These are phyloP conservation scores for Allacma fusca DNA, from an alignment of 2,888 invertebrate genomes.

Conservation along the genomic window DNA sequence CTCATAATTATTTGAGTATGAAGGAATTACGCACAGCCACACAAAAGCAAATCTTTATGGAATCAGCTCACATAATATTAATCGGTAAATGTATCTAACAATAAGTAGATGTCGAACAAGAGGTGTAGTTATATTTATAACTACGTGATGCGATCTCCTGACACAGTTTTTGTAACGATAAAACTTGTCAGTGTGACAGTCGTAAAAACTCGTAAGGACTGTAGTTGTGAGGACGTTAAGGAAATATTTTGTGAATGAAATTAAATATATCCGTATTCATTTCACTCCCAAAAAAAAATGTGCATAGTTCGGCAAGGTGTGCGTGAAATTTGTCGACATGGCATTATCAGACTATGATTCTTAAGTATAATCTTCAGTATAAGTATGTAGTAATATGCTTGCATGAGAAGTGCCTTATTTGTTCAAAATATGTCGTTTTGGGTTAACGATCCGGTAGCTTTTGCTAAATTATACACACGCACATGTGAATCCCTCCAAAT, in stretches of 20 bases:
- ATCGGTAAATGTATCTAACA: no score
- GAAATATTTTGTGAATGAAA: slow-evolving; percentile 34
- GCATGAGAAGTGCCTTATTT: neutral
- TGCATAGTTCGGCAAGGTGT: neutral
- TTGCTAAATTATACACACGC: neutral
- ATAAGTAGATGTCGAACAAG: neutral
- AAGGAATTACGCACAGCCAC: no score
- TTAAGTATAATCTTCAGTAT: neutral
- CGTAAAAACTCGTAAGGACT: slow-evolving; percentile 16
- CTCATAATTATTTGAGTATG: no score
- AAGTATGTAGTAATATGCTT: neutral
- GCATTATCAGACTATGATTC: neutral
- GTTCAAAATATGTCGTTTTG: neutral
- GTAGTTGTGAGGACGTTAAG: slow-evolving; percentile 22
- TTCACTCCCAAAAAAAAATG: neutral
- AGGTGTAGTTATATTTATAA: neutral
- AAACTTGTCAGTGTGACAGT: slow-evolving; percentile 22
- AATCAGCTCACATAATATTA: no score
- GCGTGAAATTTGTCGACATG: neutral
- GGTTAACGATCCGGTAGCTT: neutral
- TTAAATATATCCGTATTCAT: slow-evolving; percentile 20
- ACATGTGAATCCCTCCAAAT: slow-evolving; percentile 8
- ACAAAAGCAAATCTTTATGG: no score
- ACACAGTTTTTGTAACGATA: slow-evolving; percentile 28
- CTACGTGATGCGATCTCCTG: neutral